Percentiles rank a stretch among this genome's conserved stretches.
Evolutionary conservation across 2,888 invertebrate genomes (phyloP).

Genomic region (Cheilosia vulpina): DNA sequence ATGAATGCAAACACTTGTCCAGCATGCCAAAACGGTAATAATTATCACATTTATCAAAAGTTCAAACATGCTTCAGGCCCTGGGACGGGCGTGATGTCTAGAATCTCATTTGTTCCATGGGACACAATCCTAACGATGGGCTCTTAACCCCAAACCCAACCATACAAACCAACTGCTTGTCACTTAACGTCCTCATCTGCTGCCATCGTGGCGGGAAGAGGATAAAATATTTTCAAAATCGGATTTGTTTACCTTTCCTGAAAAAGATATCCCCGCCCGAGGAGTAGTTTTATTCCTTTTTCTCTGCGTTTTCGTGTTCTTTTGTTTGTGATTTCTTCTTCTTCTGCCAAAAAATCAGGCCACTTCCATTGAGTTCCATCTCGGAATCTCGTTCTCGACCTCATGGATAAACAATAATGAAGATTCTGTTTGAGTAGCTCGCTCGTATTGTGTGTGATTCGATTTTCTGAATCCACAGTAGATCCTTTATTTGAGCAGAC

Average conservation of each 20-base stretch:
- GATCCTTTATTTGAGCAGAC: conserved; percentile 68
- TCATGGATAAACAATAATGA: conserved; percentile 44
- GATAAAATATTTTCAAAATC: conserved; percentile 47
- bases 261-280: conserved; percentile 62
- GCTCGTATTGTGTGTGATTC: conserved; percentile 22
- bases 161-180: conserved; percentile 10
- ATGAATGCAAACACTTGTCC: conserved; percentile 70
- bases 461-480: conserved; percentile 15
- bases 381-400: neutral
- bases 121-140: conserved; percentile 36
- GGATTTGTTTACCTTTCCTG: conserved; percentile 68
- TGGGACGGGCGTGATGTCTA: conserved; percentile 27
- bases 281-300: conserved; percentile 29
- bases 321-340: conserved; percentile 40
- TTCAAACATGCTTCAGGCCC: conserved; percentile 57
- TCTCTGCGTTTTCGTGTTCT: conserved; percentile 13
- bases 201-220: conserved; percentile 7
- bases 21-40: conserved; percentile 73
- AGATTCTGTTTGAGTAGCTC: conserved; percentile 46
- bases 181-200: conserved; percentile 25
- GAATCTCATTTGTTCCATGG: conserved; percentile 52
- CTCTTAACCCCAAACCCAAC: conserved; percentile 4
- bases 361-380: conserved; percentile 5
- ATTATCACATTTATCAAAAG: conserved; percentile 74
- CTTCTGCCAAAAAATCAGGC: conserved; percentile 62